Evolutionary conservation across 2,113 vertebrate species (phyloP).

Genomic region (Glaucidium brasilianum): DNA sequence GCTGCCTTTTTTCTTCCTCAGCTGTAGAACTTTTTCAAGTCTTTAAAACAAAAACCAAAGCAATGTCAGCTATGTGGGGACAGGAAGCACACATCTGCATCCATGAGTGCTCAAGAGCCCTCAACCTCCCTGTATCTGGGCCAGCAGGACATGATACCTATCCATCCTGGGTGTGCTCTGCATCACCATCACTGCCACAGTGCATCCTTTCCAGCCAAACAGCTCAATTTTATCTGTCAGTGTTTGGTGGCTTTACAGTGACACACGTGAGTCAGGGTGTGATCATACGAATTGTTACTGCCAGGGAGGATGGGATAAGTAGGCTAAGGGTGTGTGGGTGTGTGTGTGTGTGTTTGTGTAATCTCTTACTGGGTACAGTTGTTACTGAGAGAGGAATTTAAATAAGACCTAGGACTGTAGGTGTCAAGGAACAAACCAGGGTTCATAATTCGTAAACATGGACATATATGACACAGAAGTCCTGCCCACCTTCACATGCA

Average conservation of each 20-base stretch:
- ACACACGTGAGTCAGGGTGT: neutral
- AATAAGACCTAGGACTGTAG: neutral
- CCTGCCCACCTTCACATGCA: accelerated
- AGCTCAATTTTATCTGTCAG: neutral
- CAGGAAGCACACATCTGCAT: neutral
- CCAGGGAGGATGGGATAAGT: neutral
- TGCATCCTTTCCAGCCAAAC: neutral
- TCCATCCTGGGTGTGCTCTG: accelerated
- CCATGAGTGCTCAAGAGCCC: accelerated
- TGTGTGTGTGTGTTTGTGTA: no score
- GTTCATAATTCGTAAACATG: neutral
- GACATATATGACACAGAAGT: neutral
- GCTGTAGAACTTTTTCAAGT: neutral
- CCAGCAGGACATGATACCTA: neutral
- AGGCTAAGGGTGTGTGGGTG: neutral
- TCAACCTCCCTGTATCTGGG: neutral
- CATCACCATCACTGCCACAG: neutral
- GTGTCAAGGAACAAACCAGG: neutral
- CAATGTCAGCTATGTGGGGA: neutral
- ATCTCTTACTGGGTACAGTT: neutral
- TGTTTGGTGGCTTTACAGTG: neutral
- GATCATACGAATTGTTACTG: neutral
- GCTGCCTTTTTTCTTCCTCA: neutral
- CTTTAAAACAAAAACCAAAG: neutral
- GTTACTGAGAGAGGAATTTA: neutral